Evolutionary conservation across 2,888 invertebrate species (phyloP).

Genomic region (Brachypalpus laphriformis): DNA sequence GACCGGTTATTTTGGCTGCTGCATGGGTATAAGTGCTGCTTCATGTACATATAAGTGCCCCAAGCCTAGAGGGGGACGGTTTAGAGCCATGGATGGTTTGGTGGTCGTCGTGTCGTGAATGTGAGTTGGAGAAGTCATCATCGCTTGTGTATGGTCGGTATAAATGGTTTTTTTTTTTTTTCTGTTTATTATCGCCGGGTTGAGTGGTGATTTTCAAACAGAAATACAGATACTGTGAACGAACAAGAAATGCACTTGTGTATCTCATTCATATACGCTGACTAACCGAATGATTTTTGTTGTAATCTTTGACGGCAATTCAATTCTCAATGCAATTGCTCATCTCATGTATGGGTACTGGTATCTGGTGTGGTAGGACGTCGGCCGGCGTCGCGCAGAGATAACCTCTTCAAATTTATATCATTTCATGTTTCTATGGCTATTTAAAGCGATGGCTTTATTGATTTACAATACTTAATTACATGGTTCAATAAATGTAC

Average conservation of each 20-base stretch:
- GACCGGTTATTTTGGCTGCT: slow-evolving; percentile 48
- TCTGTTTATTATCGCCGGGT: slow-evolving; percentile 50
- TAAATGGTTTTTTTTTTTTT: slow-evolving; percentile 52
- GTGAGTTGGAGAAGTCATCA: slow-evolving; percentile 36
- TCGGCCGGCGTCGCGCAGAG: not conserved
- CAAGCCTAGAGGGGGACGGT: slow-evolving; percentile 9
- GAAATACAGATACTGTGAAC: not conserved
- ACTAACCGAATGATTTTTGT: not conserved
- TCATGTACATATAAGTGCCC: slow-evolving; percentile 12
- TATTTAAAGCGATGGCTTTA: slow-evolving; percentile 63
- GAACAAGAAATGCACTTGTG: slow-evolving; percentile 10
- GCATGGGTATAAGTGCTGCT: not conserved
- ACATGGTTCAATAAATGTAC: slow-evolving; percentile 70
- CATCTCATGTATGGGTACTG: too few relatives aligned
- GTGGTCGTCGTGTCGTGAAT: slow-evolving; percentile 35
- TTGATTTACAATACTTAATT: slow-evolving; percentile 70
- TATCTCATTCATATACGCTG: not conserved
- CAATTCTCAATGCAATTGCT: slow-evolving; percentile 6
- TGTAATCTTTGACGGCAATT: not conserved
- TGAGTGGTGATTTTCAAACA: slow-evolving; percentile 50
- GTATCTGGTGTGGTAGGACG: not conserved
- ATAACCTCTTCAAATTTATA: slow-evolving; percentile 35
- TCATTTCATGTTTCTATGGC: slow-evolving; percentile 36
- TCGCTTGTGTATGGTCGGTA: not conserved
- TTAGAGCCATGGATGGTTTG: slow-evolving; percentile 50